These are phyloP conservation scores for Kuschelorhynchus macadamiae DNA, from an alignment of 2,888 invertebrate genomes.

Conservation along the genomic window DNA sequence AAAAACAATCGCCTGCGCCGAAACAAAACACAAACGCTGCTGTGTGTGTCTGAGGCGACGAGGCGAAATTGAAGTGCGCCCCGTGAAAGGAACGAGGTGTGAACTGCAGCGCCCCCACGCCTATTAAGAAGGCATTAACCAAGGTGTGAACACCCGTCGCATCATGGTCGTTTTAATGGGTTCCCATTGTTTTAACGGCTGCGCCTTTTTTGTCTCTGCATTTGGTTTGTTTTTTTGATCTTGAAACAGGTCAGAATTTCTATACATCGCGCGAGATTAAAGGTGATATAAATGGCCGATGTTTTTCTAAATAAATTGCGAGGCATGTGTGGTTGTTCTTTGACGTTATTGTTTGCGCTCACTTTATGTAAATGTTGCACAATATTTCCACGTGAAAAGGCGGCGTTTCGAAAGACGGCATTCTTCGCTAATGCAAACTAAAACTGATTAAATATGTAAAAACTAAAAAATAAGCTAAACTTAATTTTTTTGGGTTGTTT, in stretches of 20 bases:
- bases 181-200: slow-evolving; percentile 48
- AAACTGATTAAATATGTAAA: too few species aligned
- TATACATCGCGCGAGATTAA: slow-evolving; percentile 21
- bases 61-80: slow-evolving; percentile 45
- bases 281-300: slow-evolving; percentile 26
- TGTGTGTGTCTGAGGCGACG: slow-evolving; percentile 27
- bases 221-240: slow-evolving; percentile 26
- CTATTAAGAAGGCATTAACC: slow-evolving; percentile 58
- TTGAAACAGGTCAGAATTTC: slow-evolving; percentile 29
- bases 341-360: too few species aligned
- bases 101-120: slow-evolving; percentile 49
- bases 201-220: slow-evolving; percentile 43
- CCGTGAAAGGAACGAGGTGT: slow-evolving; percentile 48
- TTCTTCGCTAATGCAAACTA: too few species aligned
- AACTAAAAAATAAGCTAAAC: too few species aligned
- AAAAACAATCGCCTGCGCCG: slow-evolving; percentile 33
- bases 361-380: too few species aligned
- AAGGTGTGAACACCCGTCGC: slow-evolving; percentile 59
- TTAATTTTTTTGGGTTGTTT: too few species aligned
- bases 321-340: too few species aligned
- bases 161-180: slow-evolving; percentile 50
- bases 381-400: too few species aligned
- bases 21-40: slow-evolving; percentile 31
- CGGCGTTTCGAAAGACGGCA: too few species aligned
- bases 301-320: slow-evolving; percentile 1